Percentiles rank a stretch among this genome's conserved stretches.
Conservation (phyloP, 2,113 vertebrate genomes). For the Sitta europaea region DNA sequence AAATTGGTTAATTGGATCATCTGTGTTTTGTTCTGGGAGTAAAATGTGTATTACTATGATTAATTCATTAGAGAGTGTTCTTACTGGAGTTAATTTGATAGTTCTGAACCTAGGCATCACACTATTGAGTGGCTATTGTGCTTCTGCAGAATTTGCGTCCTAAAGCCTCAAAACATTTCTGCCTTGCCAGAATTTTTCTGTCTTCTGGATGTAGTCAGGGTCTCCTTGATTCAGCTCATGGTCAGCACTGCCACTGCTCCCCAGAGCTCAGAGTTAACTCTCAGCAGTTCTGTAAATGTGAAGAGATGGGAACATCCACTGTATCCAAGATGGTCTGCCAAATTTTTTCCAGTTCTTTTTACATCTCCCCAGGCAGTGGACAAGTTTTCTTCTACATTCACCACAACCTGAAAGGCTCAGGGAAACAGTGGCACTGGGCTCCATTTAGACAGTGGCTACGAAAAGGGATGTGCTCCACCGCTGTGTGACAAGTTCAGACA, state of each 20-base stretch:
- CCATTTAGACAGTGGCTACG: not conserved
- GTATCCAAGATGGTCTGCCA: not conserved
- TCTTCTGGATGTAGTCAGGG: not conserved
- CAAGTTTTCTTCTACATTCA: not conserved
- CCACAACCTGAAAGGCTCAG: not conserved
- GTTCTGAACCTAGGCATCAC: not conserved
- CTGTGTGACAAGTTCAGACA: not conserved
- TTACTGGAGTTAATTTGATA: slow-evolving; percentile 33
- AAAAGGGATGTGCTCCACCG: not conserved
- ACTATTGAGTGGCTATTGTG: not conserved
- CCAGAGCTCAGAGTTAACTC: not conserved
- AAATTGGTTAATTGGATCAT: slow-evolving; percentile 30
- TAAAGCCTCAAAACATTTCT: not conserved
- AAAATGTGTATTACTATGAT: not conserved
- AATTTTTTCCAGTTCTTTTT: not conserved
- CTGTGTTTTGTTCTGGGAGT: not conserved
- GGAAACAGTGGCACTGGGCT: not conserved
- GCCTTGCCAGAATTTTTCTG: not conserved
- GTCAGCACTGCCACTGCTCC: not conserved
- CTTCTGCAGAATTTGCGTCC: not conserved
- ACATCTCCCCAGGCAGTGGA: not conserved
- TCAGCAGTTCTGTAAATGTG: not conserved
- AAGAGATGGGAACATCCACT: not conserved
- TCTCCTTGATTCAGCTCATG: not conserved
- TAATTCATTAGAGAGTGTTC: slow-evolving; percentile 24